Evolutionary conservation across 2,113 vertebrate genomes (phyloP), one percentile per base, ranked within the genome.

Genomic region (Colinus virginianus): DNA sequence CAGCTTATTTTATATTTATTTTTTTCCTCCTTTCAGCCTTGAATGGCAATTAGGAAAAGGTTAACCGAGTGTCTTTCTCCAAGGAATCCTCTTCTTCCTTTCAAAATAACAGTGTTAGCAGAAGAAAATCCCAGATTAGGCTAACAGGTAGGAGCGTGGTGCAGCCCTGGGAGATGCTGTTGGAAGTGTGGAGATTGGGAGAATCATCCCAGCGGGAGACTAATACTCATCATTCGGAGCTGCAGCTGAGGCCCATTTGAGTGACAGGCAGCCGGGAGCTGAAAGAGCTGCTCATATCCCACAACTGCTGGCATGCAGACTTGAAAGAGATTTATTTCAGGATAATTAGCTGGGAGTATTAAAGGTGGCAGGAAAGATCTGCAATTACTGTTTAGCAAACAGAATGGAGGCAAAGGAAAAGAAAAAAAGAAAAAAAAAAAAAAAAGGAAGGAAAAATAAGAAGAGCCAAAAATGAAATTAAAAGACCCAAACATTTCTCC

Each of bases 191-290:
- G 97, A 97, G 98, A 97, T 97, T 98, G 97, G 97, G 97, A 96
- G 97, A 98, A 97, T 98, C 98, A 98, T 97, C 99, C 98, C 99
- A 98, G 98, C 98, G 95, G 99, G 99, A 98, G 98, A 98, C 98
- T 99, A 99, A 99, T 99, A 98, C 98, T 98, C 98, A 98, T 98
- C 98, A 98, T 99, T 98, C 97, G 88, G 97, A 97, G 97, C 97
- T 98, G 98, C 99, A 99, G 99, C 99, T 99, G 98, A 98, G 99
- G 98, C 98, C 98, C 98, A 93, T 97, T 96, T 99, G 98, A 99
- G 97, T 99, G 98, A 99, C 99, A 99, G 98, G 98, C 97, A 90
- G 97, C 97, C 95, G 15, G 97, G 97, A 98, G 97, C 97, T 97
- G 97, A 98, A 98, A 98, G 97, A 97, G 97, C 97, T 16, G 95